Percentiles rank a stretch among this genome's conserved stretches.
phyloP scores from a whole-genome alignment of 2,797 vertebrate genomes.

The Synanceia verrucosa region DNA sequence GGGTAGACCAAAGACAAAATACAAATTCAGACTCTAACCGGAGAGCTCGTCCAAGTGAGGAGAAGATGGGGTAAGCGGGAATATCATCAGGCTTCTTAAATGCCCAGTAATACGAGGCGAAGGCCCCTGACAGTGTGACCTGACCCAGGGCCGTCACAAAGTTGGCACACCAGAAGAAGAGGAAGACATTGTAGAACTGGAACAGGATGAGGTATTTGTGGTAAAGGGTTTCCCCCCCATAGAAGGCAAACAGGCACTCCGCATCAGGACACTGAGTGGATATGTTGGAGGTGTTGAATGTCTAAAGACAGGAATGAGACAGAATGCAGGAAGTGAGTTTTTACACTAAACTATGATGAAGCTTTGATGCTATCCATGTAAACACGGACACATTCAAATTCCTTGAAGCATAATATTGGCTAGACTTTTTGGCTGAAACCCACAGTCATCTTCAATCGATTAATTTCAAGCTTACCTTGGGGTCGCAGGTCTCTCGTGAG shows the following conservation, averaged over 20 bases:
- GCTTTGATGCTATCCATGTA: neutral
- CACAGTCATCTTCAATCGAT: neutral
- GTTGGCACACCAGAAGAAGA: slow-evolving; percentile 97
- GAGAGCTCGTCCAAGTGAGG: slow-evolving; percentile 90
- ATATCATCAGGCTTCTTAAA: slow-evolving; percentile 93
- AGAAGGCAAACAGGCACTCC: slow-evolving; percentile 93
- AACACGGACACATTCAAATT: neutral
- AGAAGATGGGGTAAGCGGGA: slow-evolving; percentile 90
- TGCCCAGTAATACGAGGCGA: slow-evolving; percentile 98
- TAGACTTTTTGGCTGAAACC: neutral
- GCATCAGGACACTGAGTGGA: slow-evolving; percentile 83
- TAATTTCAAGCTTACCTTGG: slow-evolving; percentile 79
- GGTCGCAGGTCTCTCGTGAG: slow-evolving; percentile 83
- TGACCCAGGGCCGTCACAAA: slow-evolving; percentile 95
- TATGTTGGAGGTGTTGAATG: slow-evolving; percentile 84
- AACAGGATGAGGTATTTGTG: slow-evolving; percentile 90
- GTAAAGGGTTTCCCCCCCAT: slow-evolving; percentile 91
- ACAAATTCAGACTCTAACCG: slow-evolving; percentile 77
- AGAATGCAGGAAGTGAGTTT: neutral
- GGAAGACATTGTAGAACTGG: slow-evolving; percentile 96
- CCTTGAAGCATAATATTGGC: neutral
- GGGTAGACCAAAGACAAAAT: neutral
- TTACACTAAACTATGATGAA: neutral
- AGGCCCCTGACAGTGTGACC: slow-evolving; percentile 93
- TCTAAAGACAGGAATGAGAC: slow-evolving; percentile 75